phyloP scores from a whole-genome alignment of 2,797 vertebrate genomes.

The Xiphophorus birchmanni region DNA sequence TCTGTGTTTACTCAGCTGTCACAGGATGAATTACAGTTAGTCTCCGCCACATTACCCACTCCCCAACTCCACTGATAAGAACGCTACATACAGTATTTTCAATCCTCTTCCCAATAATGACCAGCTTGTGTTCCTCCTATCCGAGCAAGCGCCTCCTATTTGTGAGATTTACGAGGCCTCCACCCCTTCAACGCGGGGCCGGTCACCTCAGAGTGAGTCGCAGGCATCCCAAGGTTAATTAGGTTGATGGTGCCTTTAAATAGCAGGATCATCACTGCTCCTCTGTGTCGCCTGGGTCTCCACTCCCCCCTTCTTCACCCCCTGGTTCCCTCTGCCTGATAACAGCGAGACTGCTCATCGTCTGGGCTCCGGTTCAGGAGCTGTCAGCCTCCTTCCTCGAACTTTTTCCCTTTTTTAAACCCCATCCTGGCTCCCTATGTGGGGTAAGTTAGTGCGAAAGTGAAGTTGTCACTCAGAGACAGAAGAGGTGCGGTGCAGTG shows the following conservation, averaged over 20 bases:
- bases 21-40: constrained; percentile 37
- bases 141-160: constrained; percentile 73
- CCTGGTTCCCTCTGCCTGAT: constrained; percentile 47
- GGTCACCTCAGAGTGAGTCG: constrained; percentile 74
- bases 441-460: constrained; percentile 81
- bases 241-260: constrained; percentile 84
- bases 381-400: constrained; percentile 43
- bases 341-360: constrained; percentile 49
- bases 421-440: constrained; percentile 62
- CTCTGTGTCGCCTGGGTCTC: constrained; percentile 41
- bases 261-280: constrained; percentile 77
- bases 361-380: constrained; percentile 60
- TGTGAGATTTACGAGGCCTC: constrained; percentile 77
- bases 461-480: constrained; percentile 86
- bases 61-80: constrained; percentile 58
- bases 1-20: constrained; percentile 74
- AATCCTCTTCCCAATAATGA: constrained; percentile 53
- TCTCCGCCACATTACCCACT: constrained; percentile 40
- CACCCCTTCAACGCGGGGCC: constrained; percentile 60
- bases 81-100: constrained; percentile 54
- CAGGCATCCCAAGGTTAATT: constrained; percentile 83
- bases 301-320: background rate
- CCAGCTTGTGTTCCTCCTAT: constrained; percentile 48
- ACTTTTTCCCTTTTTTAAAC: constrained; percentile 5
- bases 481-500: constrained; percentile 82